Percentiles rank a stretch among this genome's conserved stretches.
These are phyloP conservation scores for Choloepus hoffmanni DNA, from an alignment of 2,113 vertebrate genomes.

Conservation along the genomic window DNA sequence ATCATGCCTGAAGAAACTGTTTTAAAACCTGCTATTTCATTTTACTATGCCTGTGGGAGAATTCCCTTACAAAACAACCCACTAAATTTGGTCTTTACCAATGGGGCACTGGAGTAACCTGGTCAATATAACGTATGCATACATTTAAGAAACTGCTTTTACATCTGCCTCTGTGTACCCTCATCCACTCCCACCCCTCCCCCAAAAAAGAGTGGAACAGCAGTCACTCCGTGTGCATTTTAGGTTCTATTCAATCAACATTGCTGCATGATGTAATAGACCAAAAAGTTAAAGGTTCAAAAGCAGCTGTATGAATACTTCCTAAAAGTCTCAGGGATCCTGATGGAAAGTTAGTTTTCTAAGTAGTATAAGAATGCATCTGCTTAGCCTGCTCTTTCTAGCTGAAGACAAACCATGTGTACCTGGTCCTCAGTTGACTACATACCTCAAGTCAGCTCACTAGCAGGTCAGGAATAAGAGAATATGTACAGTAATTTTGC, in stretches of 20 bases:
- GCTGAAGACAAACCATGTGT: not conserved
- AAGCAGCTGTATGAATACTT: not conserved
- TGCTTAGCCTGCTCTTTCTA: not conserved
- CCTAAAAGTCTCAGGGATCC: not conserved
- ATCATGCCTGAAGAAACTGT: not conserved
- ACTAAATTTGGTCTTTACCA: not conserved
- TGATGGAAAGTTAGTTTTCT: not conserved
- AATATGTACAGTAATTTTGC: not conserved
- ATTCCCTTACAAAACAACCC: not conserved
- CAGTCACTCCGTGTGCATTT: not conserved
- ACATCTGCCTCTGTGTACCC: not conserved
- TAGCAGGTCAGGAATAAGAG: not conserved
- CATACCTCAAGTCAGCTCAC: not conserved
- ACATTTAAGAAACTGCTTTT: not conserved
- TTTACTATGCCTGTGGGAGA: not conserved
- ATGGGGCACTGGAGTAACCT: rapidly evolving
- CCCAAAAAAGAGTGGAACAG: not conserved
- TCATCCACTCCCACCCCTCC: not conserved
- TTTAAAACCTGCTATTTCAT: not conserved
- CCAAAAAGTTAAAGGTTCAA: no score
- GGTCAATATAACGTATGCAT: not conserved
- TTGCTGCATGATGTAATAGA: not conserved
- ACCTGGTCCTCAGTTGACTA: not conserved
- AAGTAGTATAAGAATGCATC: not conserved
- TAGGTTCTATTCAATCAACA: not conserved